Percentiles rank a stretch among this genome's conserved stretches.
phyloP scores from a whole-genome alignment of 2,113 vertebrate genomes.

The Microtus pennsylvanicus region DNA sequence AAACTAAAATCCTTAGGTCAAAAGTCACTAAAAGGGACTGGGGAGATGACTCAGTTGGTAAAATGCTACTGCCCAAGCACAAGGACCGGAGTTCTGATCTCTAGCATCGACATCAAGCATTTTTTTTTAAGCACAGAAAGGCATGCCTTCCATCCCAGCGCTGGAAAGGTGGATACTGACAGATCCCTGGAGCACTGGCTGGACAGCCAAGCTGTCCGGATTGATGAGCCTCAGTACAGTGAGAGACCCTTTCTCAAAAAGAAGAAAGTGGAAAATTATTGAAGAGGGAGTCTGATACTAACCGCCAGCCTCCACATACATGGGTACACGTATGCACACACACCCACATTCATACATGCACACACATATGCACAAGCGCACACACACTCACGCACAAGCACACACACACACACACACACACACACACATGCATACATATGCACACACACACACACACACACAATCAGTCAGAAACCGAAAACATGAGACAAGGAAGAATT shows the following conservation, averaged over 20 bases:
- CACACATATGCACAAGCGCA: no score
- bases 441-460: no score
- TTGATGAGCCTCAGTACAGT: background rate
- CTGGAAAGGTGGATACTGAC: background rate
- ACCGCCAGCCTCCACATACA: background rate
- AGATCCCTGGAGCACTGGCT: background rate
- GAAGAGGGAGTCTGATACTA: no score
- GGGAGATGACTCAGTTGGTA: background rate
- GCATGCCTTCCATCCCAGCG: background rate
- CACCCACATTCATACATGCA: no score
- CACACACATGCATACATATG: no score
- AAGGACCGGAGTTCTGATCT: background rate
- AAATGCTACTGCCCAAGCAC: no score
- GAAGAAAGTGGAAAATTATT: background rate
- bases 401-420: no score
- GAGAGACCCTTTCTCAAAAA: background rate
- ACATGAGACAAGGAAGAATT: background rate
- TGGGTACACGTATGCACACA: no score
- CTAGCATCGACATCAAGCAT: background rate
- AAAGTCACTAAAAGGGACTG: constrained; percentile 19
- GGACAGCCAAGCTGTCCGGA: background rate
- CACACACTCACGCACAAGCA: no score
- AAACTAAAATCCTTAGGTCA: background rate
- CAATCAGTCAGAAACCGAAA: background rate
- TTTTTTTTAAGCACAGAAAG: background rate